These are phyloP conservation scores for Kryptopterus vitreolus DNA, from an alignment of 2,797 vertebrate genomes.

Conservation along the genomic window DNA sequence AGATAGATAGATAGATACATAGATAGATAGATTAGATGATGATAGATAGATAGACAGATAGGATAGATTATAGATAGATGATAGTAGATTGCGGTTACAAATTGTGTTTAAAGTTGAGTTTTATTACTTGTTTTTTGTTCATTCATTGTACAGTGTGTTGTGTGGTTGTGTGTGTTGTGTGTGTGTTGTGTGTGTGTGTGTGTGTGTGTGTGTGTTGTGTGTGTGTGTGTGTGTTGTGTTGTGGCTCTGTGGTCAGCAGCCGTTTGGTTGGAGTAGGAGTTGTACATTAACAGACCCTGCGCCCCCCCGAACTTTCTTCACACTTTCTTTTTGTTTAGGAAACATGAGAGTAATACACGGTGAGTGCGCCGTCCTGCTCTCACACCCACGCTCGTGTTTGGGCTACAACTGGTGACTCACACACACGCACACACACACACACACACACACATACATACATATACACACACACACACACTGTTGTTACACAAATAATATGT, in stretches of 20 bases:
- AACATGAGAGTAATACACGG: constrained; percentile 19
- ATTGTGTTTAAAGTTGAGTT: too few species aligned
- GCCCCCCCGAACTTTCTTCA: background rate
- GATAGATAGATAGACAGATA: too few species aligned
- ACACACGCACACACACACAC: background rate
- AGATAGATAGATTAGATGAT: too few species aligned
- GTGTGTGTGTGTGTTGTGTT: constrained; percentile 11
- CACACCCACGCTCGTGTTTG: constrained; percentile 7
- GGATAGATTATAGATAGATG: too few species aligned
- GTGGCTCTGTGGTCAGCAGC: background rate
- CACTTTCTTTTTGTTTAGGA: constrained; percentile 7
- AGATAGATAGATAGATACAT: too few species aligned
- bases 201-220: background rate
- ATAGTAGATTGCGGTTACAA: too few species aligned
- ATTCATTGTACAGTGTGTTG: background rate
- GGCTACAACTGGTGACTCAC: background rate
- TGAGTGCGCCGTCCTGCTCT: background rate
- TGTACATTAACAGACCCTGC: background rate
- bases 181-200: background rate
- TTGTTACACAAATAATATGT: constrained; percentile 20
- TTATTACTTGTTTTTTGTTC: too few species aligned
- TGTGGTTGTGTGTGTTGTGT: background rate
- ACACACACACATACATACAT: background rate
- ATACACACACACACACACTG: background rate
- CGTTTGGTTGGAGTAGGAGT: background rate